Evolutionary conservation across 2,797 vertebrate genomes (phyloP).

Genomic region (Podargus strigoides): DNA sequence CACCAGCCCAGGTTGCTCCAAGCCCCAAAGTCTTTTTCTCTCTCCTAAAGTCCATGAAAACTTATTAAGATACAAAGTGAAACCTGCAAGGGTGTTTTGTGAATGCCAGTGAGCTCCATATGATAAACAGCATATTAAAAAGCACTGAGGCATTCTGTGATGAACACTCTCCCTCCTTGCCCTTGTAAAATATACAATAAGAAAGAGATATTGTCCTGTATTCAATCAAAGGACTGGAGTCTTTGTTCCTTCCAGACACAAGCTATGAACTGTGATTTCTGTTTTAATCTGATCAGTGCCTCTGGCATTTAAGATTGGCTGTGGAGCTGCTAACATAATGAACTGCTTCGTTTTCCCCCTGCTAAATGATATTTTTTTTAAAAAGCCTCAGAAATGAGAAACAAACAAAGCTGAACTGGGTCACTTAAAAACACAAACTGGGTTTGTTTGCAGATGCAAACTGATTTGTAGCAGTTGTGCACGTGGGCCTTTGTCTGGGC

Average conservation of each 20-base stretch:
- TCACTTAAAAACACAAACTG: background rate
- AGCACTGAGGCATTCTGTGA: background rate
- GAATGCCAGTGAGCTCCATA: background rate
- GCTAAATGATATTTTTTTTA: background rate
- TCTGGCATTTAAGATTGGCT: conserved; percentile 8
- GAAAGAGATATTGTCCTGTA: background rate
- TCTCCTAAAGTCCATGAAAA: background rate
- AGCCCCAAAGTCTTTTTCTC: background rate
- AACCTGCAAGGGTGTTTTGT: background rate
- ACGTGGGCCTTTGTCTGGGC: background rate
- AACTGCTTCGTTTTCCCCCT: background rate
- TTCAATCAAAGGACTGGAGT: conserved; percentile 21
- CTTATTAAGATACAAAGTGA: background rate
- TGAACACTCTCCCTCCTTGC: background rate
- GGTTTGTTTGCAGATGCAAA: background rate
- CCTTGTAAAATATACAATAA: background rate
- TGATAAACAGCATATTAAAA: conserved; percentile 1
- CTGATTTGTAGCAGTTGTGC: background rate
- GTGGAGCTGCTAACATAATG: background rate
- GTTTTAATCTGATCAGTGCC: conserved; percentile 41
- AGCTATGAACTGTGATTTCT: conserved; percentile 17
- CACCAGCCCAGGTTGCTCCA: too few species aligned
- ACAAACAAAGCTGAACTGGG: background rate
- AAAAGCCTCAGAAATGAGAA: background rate
- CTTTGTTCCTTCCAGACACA: conserved; percentile 23